Evolutionary conservation across 2,113 vertebrate genomes (phyloP), one percentile per base, ranked within the genome.

Genomic region (Aleadryas rufinucha): DNA sequence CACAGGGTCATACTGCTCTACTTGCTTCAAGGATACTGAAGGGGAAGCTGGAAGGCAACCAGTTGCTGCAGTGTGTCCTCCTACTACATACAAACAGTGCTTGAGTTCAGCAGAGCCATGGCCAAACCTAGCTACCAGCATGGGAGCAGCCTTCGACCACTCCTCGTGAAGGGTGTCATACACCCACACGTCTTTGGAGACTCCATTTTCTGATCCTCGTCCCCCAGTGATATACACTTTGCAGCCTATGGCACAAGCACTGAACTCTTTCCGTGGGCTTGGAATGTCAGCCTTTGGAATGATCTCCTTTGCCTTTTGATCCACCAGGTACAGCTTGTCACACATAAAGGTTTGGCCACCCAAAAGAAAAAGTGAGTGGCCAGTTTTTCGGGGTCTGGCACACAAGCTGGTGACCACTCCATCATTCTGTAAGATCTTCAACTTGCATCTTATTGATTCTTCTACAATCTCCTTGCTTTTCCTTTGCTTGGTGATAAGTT

Each of bases 301-400:
- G 30, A 98, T 98, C 91, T 98, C 98, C 86, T 98, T 98, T 64
- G 98, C 98, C 92, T 98, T 98, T 87, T 98, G 98, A 94, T 98
- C 98, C 30, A 98, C 98, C 50, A 98, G 93, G 35, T 98, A 98
- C 53, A 98, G 95, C 70, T 98, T 98, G 96, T 98, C 98, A 93
- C 98, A 98, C 98, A 98, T 98, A 91, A 98, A 98, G 20, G 98
- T 98, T 81, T 98, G 98, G 47, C 98, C 98, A 37, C 98, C 98
- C 91, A 98, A 82, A 78, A 98, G 98, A 92, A 98, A 98, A 63
- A 98, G 97, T 0, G 98, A 98, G 30, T 98, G 98, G 60, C 98
- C 98, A 1, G 98, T 98, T 95, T 98, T 98, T 41, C 98, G 97
- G 63, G 98, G 98, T 37, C 98, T 98, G 45, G 98, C 98, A 59